Evolutionary conservation across 2,888 invertebrate species (phyloP).

Genomic region (Drosophila demipolita): DNA sequence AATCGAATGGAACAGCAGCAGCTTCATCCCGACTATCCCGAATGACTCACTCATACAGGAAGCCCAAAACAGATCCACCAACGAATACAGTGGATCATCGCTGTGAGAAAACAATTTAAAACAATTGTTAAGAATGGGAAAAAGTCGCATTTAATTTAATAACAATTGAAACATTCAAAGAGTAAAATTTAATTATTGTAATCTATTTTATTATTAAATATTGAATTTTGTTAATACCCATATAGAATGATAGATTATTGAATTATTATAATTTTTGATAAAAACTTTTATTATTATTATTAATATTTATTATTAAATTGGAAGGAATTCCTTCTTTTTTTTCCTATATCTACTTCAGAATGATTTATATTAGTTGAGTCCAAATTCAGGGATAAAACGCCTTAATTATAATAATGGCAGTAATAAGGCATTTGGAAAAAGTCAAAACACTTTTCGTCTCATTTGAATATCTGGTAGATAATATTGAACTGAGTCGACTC

Average conservation of each 20-base stretch:
- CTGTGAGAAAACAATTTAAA: neutral
- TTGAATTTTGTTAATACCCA: too few species aligned
- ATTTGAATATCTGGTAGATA: neutral
- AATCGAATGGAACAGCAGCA: conserved; percentile 13
- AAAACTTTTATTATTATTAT: too few species aligned
- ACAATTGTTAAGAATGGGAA: neutral
- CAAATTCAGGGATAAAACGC: neutral
- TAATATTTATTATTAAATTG: too few species aligned
- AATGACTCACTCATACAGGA: conserved; percentile 42
- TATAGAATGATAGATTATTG: too few species aligned
- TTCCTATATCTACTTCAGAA: neutral
- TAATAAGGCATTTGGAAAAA: neutral
- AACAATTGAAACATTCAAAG: neutral
- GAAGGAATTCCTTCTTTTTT: too few species aligned
- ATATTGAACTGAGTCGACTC: neutral
- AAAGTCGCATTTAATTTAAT: neutral
- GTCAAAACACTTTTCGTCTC: neutral
- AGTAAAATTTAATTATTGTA: too few species aligned
- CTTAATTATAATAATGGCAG: neutral
- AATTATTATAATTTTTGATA: too few species aligned
- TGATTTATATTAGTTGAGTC: neutral
- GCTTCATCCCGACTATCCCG: conserved; percentile 16
- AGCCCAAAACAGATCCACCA: conserved; percentile 17
- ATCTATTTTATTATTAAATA: too few species aligned
- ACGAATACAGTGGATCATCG: neutral